Base-by-base conservation (phyloP, 2,797 vertebrate species). In the Psittacula derbiana region DNA sequence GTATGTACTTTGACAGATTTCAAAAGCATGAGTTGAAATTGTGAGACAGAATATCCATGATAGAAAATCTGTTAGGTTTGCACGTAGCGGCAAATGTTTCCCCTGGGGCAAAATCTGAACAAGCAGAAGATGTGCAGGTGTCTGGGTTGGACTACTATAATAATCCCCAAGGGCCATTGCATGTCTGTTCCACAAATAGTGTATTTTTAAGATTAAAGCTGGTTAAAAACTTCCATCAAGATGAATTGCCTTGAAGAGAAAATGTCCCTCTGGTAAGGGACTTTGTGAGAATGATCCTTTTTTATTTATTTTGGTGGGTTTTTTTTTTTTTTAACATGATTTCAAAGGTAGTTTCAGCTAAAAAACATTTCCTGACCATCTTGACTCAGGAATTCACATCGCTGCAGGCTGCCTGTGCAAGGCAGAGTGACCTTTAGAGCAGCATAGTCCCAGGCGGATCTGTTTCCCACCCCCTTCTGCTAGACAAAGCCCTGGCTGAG, bases 361-460 rank as follows among this genome's bases (percentile, higher is more conserved):
- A 81, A 78, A 92, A 86, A 33, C 24, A 36, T 90, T 96, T 91
- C 82, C 86, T 90, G 90, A 57, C 80, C 70, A 24, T 93, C 86
- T 90, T 38, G n/a, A 60, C 70, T 76, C 41, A 84, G 70, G 89
- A 93, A 94, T 95, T 90, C 70, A 69, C 62, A 49, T 86, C 2
- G 76, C 95, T 94, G 73, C 87, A 88, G 85, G 89, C 93, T 91
- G 81, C 55, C 70, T 81, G 38, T 81, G 66, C 52, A 80, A 91
- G 66, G 66, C 81, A 91, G 57, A 67, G 36, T 93, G 94, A 97
- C 94, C 90, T 96, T 97, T 84, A 73, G 50, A 92, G 66, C 47
- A 66, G 71, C 80, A 55, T 0, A 89, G 80, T 47, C 73, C 36
- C 73, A 79, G 66, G 11, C 86, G 27, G 76, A 86, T 67, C 64